Percentiles rank a stretch among this genome's conserved stretches.
These are phyloP conservation scores for Arctopsyche grandis DNA, from an alignment of 1,140 invertebrate species.

Conservation along the genomic window DNA sequence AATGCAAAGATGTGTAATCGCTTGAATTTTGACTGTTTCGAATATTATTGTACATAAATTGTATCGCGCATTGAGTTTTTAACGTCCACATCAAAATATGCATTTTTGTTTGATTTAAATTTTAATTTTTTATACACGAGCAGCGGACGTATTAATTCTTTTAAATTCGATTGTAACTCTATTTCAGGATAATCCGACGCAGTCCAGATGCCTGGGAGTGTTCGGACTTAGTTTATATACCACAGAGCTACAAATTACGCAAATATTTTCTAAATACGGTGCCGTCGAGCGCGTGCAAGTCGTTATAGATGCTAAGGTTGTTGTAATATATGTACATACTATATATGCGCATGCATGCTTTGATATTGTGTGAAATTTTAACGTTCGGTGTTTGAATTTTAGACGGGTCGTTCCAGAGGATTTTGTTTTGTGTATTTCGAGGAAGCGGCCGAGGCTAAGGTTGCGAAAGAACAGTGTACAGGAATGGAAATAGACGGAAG, in stretches of 20 bases:
- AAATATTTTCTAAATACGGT: slow-evolving; percentile 94
- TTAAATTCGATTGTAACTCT: no score
- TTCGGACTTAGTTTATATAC: slow-evolving; percentile 95
- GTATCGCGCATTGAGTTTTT: no score
- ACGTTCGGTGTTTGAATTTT: slow-evolving; percentile 18
- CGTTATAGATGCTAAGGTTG: slow-evolving; percentile 95
- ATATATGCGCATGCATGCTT: no score
- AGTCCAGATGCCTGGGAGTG: slow-evolving; percentile 91
- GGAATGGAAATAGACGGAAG: slow-evolving; percentile 95
- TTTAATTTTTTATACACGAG: no score
- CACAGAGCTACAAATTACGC: slow-evolving; percentile 91
- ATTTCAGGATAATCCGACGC: slow-evolving; percentile 81
- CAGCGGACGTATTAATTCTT: no score
- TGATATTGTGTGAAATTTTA: neutral
- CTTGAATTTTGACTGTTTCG: no score
- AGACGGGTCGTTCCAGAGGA: slow-evolving; percentile 92
- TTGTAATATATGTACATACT: neutral
- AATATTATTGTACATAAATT: no score
- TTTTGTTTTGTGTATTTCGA: slow-evolving; percentile 98
- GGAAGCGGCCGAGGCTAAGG: slow-evolving; percentile 87
- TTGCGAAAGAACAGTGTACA: slow-evolving; percentile 92
- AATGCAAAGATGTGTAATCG: no score
- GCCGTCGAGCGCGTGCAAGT: slow-evolving; percentile 93
- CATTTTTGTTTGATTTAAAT: no score
- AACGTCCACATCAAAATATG: no score